Percentiles rank a stretch among this genome's conserved stretches.
These are phyloP conservation scores for Papilio demoleus DNA, from an alignment of 2,888 invertebrate genomes.

Conservation along the genomic window DNA sequence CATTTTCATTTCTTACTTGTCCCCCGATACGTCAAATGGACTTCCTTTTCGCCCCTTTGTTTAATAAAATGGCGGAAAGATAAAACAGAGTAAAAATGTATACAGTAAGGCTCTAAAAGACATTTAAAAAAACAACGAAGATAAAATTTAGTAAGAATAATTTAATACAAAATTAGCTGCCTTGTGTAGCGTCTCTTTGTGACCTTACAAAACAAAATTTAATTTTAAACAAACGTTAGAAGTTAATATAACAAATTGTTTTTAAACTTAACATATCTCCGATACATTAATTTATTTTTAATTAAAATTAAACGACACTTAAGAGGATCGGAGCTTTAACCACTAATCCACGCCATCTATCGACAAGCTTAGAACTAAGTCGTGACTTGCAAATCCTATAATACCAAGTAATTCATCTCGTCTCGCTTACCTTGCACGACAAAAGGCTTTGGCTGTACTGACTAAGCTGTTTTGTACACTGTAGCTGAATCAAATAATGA, in stretches of 20 bases:
- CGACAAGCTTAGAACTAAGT: constrained; percentile 12
- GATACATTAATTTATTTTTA: background rate
- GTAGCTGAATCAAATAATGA: background rate
- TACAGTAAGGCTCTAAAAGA: too few relatives aligned
- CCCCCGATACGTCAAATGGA: too few relatives aligned
- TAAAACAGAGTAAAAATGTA: too few relatives aligned
- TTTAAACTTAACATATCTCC: background rate
- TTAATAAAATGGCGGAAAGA: too few relatives aligned
- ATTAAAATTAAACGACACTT: background rate
- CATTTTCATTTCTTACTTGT: too few relatives aligned
- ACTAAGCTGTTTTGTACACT: constrained; percentile 8
- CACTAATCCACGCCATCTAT: constrained; percentile 14
- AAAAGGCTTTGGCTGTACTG: constrained; percentile 16
- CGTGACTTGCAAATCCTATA: constrained; percentile 20
- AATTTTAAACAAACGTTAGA: background rate
- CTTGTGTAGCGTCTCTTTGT: too few relatives aligned
- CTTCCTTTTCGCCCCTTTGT: too few relatives aligned
- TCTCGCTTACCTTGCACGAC: constrained; percentile 18
- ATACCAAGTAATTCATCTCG: constrained; percentile 1
- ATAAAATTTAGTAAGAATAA: too few relatives aligned
- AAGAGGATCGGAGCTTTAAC: background rate
- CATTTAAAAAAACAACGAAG: too few relatives aligned
- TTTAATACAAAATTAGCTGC: too few relatives aligned
- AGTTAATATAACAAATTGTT: background rate
- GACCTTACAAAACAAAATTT: too few relatives aligned